A percentile compares a stretch with the other conserved stretches of the same genome.
Evolutionary conservation across 2,113 vertebrate genomes (phyloP).

Genomic region (Saguinus imperator): DNA sequence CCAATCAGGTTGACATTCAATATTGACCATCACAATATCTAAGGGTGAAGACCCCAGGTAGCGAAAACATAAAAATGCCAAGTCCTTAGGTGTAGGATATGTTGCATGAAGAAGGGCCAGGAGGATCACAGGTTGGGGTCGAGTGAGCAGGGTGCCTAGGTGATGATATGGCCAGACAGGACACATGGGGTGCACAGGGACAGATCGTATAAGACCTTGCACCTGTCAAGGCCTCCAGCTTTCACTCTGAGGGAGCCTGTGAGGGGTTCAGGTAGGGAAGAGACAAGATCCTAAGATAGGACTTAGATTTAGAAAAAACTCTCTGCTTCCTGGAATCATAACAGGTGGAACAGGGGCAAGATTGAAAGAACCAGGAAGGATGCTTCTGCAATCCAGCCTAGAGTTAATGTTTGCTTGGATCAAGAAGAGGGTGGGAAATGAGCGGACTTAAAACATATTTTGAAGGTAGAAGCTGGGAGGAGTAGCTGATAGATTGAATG

Average conservation of each 20-base stretch:
- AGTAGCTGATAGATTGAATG: neutral
- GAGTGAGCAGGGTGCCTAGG: fast-evolving
- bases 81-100: neutral
- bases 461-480: neutral
- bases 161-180: neutral
- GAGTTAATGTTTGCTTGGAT: no score
- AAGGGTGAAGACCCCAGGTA: neutral
- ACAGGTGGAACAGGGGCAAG: neutral
- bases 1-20: no score
- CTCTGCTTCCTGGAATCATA: neutral
- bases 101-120: neutral
- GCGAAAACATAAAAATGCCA: neutral
- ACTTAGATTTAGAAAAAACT: neutral
- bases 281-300: neutral
- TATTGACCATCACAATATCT: neutral
- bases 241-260: neutral
- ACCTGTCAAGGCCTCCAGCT: neutral
- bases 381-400: fast-evolving
- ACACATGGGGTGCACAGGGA: fast-evolving
- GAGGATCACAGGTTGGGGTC: neutral
- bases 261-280: neutral
- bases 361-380: neutral
- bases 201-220: neutral
- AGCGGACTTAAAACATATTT: neutral
- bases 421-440: neutral